Base-by-base conservation (phyloP, 2,888 invertebrate genomes). In the Eudemis profundana region DNA sequence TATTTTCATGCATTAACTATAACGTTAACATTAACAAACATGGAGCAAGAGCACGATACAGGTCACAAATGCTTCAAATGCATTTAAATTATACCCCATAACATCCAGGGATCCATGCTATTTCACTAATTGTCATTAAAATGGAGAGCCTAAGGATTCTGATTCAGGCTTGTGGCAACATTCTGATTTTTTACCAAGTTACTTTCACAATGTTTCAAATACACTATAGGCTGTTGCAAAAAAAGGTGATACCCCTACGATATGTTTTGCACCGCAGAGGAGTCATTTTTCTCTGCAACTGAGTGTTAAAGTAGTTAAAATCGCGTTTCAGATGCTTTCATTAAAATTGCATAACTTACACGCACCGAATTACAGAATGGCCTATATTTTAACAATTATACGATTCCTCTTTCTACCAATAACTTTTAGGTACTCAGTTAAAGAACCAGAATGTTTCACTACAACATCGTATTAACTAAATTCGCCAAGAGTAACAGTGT, bases 81-180 rank as follows among this genome's bases (percentile, higher is more conserved):
- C 33, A 46, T 53, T 46, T 40, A 50, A 54, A 56, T 61, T 27
- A 64, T 38, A 42, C 15, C 44, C 42, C 36, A n/a, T 44, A 38
- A n/a, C 7, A 57, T 54, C 14, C 44, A 40, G 14, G 14, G 47
- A 17, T 54, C 17, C 12, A 38, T 12, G 7, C 47, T 47, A 54
- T 19, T 54, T 54, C 40, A 46, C n/a, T 54, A 53, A 40, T 40
- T 62, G 47, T 40, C 54, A 53, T 53, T 33, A 15, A 2, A 49
- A 54, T 62, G 12, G 56, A 54, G 42, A 56, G 54, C 54, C 23
- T 17, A 21, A 10, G 19, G 46, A 46, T 38, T 23, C 36, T n/a
- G 10, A 53, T 1, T n/a, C n/a, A n/a, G n/a, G 23, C n/a, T 15
- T 44, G 42, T 10, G 10, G 21, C n/a, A 23, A n/a, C 53, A 54